phyloP scores from a whole-genome alignment of 2,797 vertebrate species.

The Cirrhinus molitorella region DNA sequence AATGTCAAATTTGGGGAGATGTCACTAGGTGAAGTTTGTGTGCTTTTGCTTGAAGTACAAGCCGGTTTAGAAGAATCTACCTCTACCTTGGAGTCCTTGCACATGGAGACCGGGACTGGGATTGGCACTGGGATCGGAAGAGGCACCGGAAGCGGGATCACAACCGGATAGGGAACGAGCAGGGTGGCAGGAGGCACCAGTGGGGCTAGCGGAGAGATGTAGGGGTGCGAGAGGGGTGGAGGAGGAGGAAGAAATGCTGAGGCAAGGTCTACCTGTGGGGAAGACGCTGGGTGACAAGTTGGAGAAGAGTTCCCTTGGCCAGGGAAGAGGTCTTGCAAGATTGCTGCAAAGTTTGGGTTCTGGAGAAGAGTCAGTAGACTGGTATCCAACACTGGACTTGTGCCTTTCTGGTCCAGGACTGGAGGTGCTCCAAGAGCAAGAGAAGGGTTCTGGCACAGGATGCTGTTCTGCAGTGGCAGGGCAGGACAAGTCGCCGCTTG shows the following conservation, averaged over 20 bases:
- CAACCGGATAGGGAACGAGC: slow-evolving; percentile 93
- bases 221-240: slow-evolving; percentile 81
- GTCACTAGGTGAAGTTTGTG: slow-evolving; percentile 88
- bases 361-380: slow-evolving; percentile 88
- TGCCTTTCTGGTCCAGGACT: slow-evolving; percentile 86
- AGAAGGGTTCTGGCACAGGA: slow-evolving; percentile 83
- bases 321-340: slow-evolving; percentile 94
- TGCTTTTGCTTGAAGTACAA: slow-evolving; percentile 86
- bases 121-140: slow-evolving; percentile 92
- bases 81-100: slow-evolving; percentile 84
- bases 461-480: slow-evolving; percentile 81
- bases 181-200: slow-evolving; percentile 93
- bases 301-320: slow-evolving; percentile 80
- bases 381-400: slow-evolving; percentile 82
- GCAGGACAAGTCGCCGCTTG: slow-evolving; percentile 80
- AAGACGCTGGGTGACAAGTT: slow-evolving; percentile 83
- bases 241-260: slow-evolving; percentile 69
- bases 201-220: slow-evolving; percentile 87
- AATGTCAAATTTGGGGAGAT: slow-evolving; percentile 78
- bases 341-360: slow-evolving; percentile 89
- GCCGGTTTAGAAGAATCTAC: slow-evolving; percentile 80
- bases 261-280: slow-evolving; percentile 70
- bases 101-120: slow-evolving; percentile 86
- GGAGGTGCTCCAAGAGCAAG: slow-evolving; percentile 82
- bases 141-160: slow-evolving; percentile 94